Evolutionary conservation across 2,113 vertebrate species (phyloP).

Genomic region (Tauraco erythrolophus): DNA sequence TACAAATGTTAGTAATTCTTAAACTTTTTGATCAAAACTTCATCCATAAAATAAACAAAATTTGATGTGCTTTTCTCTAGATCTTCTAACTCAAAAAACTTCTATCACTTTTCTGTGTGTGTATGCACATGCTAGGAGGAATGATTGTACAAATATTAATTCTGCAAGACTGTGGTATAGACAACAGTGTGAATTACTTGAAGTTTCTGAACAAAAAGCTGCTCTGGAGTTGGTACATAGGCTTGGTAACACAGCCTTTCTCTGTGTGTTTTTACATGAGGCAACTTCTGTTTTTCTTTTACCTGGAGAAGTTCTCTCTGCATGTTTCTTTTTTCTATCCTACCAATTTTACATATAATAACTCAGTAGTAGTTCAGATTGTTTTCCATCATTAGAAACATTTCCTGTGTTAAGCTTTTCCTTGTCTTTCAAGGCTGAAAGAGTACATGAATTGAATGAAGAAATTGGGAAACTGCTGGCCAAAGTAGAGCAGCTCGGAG

Average conservation of each 20-base stretch:
- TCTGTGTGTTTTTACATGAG: neutral
- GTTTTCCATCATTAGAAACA: neutral
- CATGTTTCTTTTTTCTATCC: neutral
- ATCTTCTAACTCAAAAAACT: neutral
- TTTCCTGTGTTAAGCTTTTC: neutral
- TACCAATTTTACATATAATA: neutral
- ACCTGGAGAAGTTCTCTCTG: neutral
- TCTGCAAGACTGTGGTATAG: neutral
- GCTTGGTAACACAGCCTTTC: neutral
- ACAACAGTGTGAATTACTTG: neutral
- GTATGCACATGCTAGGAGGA: neutral
- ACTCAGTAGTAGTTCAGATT: neutral
- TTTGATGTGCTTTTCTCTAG: neutral
- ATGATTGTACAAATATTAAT: neutral
- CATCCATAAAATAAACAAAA: neutral
- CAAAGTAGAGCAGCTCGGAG: conserved; percentile 93
- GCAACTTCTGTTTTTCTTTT: neutral
- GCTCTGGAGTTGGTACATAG: neutral
- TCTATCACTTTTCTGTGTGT: neutral
- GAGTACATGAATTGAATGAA: conserved; percentile 97
- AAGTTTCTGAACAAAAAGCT: neutral
- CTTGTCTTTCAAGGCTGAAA: conserved; percentile 86
- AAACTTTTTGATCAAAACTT: neutral
- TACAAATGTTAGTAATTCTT: neutral
- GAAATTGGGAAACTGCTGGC: conserved; percentile 98